Evolutionary conservation across 2,113 vertebrate species (phyloP), one percentile per base, ranked within the genome.

Genomic region (Alectura lathami): DNA sequence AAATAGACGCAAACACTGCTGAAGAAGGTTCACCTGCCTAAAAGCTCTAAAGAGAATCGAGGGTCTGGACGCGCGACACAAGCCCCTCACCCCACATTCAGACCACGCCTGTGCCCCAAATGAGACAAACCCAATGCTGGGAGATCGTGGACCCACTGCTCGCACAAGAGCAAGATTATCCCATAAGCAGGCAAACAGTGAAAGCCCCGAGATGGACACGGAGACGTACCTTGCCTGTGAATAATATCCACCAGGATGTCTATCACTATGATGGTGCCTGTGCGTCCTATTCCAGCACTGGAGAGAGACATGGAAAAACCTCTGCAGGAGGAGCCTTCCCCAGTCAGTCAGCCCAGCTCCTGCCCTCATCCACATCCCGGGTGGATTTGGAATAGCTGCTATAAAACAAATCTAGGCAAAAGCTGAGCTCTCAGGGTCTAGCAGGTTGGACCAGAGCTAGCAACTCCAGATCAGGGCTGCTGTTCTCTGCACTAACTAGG

Each of bases 201-300:
- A 79, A 82, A 57, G n/a, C 42, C 51, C 17, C 1, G 4, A 51
- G 62, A 12, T 0, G 45, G 45, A 15, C 27, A 17, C 13, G 13
- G 32, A 42, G 26, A 43, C 72, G 54, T 93, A 99, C 98, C 98
- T 97, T 98, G 98, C 86, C 98, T 97, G 91, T 98, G 97, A 88
- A 99, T 98, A 45, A 98, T 96, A 81, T 98, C 98, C 54, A 99
- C 98, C 74, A 99, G 98, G 72, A 99, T 98, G 97, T 99, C 98
- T 10, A 98, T 98, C 78, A 99, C 98, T 9, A 98, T 98, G 68
- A 98, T 98, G 63, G 98, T 99, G 94, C 98, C 98, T 0, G 98
- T 99, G 85, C 98, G 97, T 80, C 98, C 98, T 36, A 98, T 99
- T 69, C 98, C 98, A 51, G 98, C 98, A 88, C 98, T 98, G 96